Evolutionary conservation across 2,113 vertebrate genomes (phyloP).

Genomic region (human): DNA sequence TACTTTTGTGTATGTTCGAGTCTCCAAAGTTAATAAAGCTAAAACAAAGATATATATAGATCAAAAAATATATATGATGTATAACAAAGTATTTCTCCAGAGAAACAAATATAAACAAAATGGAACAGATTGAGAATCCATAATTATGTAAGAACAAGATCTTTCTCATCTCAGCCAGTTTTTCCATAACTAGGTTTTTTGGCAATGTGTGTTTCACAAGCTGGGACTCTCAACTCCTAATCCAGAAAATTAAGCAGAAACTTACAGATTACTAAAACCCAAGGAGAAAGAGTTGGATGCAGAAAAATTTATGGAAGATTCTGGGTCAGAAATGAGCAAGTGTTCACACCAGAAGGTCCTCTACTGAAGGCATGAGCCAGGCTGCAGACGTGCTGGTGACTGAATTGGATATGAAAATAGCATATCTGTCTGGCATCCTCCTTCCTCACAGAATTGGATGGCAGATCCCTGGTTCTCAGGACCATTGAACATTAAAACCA

Average conservation of each 20-base stretch:
- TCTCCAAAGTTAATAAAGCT: not conserved
- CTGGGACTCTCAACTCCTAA: not conserved
- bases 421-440: no score
- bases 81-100: not conserved
- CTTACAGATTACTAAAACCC: not conserved
- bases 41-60: not conserved
- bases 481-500: no score
- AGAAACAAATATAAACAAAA: not conserved
- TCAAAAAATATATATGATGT: not conserved
- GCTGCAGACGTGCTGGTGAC: not conserved
- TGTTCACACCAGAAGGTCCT: not conserved
- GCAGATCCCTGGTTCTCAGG: not conserved
- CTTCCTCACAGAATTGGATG: no score
- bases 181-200: not conserved
- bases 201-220: not conserved
- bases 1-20: not conserved
- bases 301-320: not conserved
- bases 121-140: not conserved
- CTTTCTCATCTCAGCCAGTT: not conserved
- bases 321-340: not conserved
- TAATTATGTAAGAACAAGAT: not conserved
- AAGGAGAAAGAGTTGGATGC: not conserved
- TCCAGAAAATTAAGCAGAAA: not conserved
- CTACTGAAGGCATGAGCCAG: fast-evolving
- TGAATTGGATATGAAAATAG: fast-evolving